These are phyloP conservation scores for Diadophis punctatus DNA, from an alignment of 2,113 vertebrate species.

Conservation along the genomic window DNA sequence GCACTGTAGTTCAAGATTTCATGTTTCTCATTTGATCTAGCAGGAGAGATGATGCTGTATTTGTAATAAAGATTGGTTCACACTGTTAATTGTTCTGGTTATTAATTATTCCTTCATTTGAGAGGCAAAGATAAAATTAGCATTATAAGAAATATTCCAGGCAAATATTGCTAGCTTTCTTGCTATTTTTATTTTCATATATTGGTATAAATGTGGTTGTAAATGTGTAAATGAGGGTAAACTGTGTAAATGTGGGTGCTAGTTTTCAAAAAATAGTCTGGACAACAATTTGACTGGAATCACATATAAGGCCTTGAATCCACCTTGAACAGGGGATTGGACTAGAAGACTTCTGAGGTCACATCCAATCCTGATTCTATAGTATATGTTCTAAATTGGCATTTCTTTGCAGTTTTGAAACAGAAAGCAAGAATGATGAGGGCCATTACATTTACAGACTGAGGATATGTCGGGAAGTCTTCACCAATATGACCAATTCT, in stretches of 20 bases:
- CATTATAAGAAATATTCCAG: background rate
- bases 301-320: background rate
- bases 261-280: background rate
- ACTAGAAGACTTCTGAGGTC: background rate
- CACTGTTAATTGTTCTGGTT: background rate
- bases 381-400: constrained; percentile 3
- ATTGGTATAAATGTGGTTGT: background rate
- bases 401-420: constrained; percentile 64
- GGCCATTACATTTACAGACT: constrained; percentile 79
- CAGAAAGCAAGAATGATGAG: constrained; percentile 40
- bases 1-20: background rate
- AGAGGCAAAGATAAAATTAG: background rate
- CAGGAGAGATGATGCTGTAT: background rate
- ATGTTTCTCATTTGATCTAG: background rate
- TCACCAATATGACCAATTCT: constrained; percentile 56
- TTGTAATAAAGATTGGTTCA: background rate
- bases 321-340: background rate
- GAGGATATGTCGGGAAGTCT: constrained; percentile 82
- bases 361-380: background rate
- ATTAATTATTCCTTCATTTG: background rate
- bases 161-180: background rate
- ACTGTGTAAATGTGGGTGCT: background rate
- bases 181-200: background rate
- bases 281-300: background rate
- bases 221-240: background rate